A percentile compares a stretch with the other conserved stretches of the same genome.
Evolutionary conservation across 2,797 vertebrate genomes (phyloP).

Genomic region (Naso thynnoides): DNA sequence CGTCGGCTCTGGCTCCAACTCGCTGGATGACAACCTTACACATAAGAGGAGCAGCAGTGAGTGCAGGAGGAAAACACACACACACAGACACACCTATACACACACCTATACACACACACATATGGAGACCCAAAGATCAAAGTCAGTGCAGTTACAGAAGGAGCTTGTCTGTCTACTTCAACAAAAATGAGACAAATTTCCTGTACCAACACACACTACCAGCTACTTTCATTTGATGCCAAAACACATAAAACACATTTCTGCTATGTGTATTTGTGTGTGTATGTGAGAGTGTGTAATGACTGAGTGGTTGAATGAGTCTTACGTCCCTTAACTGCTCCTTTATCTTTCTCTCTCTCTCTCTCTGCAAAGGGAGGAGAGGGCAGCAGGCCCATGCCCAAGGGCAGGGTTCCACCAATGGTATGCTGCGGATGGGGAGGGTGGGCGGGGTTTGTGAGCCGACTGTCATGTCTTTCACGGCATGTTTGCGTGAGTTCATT

Average conservation of each 20-base stretch:
- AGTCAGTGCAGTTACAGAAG: too few species aligned
- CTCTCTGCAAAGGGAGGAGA: slow-evolving; percentile 84
- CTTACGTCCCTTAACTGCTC: slow-evolving; percentile 66
- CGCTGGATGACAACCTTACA: slow-evolving; percentile 94
- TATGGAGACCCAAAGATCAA: neutral
- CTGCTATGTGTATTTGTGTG: slow-evolving; percentile 1
- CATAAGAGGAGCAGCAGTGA: slow-evolving; percentile 96
- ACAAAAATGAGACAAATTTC: too few species aligned
- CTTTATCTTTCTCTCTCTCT: slow-evolving; percentile 61
- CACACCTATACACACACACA: neutral
- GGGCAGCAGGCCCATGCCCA: slow-evolving; percentile 82
- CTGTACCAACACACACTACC: too few species aligned
- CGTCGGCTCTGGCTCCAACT: slow-evolving; percentile 96
- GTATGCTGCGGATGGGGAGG: slow-evolving; percentile 80
- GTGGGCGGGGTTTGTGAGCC: slow-evolving; percentile 72
- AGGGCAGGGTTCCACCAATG: slow-evolving; percentile 84
- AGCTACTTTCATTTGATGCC: neutral
- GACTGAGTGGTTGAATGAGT: slow-evolving; percentile 44
- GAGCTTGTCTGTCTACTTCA: too few species aligned
- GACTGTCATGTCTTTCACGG: slow-evolving; percentile 69
- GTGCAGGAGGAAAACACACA: slow-evolving; percentile 70
- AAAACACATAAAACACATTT: neutral
- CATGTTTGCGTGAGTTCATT: slow-evolving; percentile 80
- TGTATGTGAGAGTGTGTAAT: neutral
- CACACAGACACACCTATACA: neutral